These are phyloP conservation scores for Perizoma flavofasciatum DNA, from an alignment of 2,888 invertebrate genomes.

Conservation along the genomic window DNA sequence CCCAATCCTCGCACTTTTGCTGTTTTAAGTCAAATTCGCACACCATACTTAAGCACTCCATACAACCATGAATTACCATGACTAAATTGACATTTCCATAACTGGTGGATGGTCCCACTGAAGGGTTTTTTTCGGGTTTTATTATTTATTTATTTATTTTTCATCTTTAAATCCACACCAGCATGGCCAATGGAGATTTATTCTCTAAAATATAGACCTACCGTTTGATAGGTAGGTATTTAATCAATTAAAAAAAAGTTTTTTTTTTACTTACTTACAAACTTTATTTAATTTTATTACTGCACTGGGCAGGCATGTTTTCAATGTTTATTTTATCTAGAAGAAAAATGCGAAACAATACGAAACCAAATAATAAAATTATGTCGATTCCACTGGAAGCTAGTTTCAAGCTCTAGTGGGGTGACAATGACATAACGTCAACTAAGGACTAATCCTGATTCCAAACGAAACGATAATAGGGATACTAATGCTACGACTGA, in stretches of 20 bases:
- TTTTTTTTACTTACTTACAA: too few relatives aligned
- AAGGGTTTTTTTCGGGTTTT: too few relatives aligned
- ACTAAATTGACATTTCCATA: neutral
- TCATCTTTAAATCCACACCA: too few relatives aligned
- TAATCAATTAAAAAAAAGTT: too few relatives aligned
- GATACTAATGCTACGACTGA: slow-evolving; percentile 26
- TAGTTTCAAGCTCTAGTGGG: slow-evolving; percentile 8
- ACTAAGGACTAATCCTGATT: slow-evolving; percentile 28
- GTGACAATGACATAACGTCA: slow-evolving; percentile 31
- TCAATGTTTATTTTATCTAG: too few relatives aligned
- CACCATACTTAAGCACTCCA: neutral
- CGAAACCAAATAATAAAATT: neutral
- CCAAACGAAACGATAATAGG: slow-evolving; percentile 30
- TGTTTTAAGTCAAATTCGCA: slow-evolving; percentile 12
- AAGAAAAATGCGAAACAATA: neutral
- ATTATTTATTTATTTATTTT: too few relatives aligned
- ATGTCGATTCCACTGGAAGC: slow-evolving; percentile 18
- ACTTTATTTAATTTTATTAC: too few relatives aligned
- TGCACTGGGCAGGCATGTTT: too few relatives aligned
- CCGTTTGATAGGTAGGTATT: too few relatives aligned
- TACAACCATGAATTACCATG: neutral
- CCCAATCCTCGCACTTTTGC: slow-evolving; percentile 13
- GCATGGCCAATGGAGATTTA: too few relatives aligned
- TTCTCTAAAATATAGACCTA: too few relatives aligned
- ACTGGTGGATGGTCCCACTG: too few relatives aligned